These are phyloP conservation scores for Drosophila pseudotakahashii DNA, from an alignment of 2,888 invertebrate genomes.

Conservation along the genomic window DNA sequence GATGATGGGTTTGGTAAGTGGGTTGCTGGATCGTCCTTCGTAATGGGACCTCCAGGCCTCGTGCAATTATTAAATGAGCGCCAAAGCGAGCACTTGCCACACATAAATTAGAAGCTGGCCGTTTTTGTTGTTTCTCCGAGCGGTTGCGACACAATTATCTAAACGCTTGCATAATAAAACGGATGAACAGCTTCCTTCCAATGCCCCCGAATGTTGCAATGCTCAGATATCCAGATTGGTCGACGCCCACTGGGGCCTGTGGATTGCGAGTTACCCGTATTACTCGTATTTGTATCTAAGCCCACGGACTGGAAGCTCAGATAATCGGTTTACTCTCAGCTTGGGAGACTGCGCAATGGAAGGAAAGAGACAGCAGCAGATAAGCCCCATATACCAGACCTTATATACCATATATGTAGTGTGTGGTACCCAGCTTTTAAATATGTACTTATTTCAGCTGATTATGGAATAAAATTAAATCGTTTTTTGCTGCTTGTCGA, in stretches of 20 bases:
- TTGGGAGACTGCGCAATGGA: conserved; percentile 64
- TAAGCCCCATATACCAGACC: neutral
- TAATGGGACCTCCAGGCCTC: conserved; percentile 84
- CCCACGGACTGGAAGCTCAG: conserved; percentile 45
- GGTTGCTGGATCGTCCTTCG: conserved; percentile 45
- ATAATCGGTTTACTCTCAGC: conserved; percentile 46
- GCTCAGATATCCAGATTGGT: conserved; percentile 46
- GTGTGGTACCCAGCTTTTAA: conserved; percentile 5
- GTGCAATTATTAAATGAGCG: conserved; percentile 85
- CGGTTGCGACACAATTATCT: conserved; percentile 55
- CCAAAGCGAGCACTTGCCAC: conserved; percentile 79
- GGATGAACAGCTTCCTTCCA: conserved; percentile 21
- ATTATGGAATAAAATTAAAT: conserved; percentile 41
- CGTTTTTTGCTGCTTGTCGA: conserved; percentile 15
- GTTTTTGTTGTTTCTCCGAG: conserved; percentile 14
- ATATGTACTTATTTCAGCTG: conserved; percentile 44
- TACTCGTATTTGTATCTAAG: conserved; percentile 17
- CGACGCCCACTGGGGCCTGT: conserved; percentile 56
- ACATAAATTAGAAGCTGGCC: conserved; percentile 63
- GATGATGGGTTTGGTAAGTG: conserved; percentile 35
- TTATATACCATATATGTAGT: conserved; percentile 1
- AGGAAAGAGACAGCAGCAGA: conserved; percentile 1
- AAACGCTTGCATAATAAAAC: conserved; percentile 33
- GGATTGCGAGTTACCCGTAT: conserved; percentile 17
- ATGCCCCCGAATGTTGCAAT: conserved; percentile 19